These are phyloP conservation scores for Sterrhoptilus dennistouni DNA, from an alignment of 2,113 vertebrate genomes.

Conservation along the genomic window DNA sequence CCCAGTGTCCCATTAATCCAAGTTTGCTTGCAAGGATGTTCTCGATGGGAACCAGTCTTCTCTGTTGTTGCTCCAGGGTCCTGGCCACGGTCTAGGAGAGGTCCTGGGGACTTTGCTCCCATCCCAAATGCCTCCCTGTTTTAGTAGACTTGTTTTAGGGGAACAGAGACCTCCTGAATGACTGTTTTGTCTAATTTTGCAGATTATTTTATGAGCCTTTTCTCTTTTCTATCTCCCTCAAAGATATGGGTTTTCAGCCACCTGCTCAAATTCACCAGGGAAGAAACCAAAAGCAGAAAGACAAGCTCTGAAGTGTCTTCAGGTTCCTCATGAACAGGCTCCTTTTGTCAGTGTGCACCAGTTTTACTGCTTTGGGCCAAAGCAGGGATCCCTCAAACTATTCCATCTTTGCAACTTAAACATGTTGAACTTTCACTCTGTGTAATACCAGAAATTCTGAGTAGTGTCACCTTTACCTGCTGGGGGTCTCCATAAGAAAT, in stretches of 20 bases:
- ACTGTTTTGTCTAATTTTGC: neutral
- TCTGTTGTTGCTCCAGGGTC: neutral
- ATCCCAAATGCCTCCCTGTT: neutral
- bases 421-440: neutral
- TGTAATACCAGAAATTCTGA: neutral
- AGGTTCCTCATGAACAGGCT: neutral
- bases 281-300: neutral
- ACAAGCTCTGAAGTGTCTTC: neutral
- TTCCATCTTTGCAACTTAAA: neutral
- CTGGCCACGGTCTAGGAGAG: neutral
- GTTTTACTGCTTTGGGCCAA: neutral
- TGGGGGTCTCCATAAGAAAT: neutral
- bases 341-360: neutral
- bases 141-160: neutral
- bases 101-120: neutral
- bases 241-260: neutral
- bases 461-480: fast-evolving
- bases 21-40: neutral
- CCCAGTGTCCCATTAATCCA: neutral
- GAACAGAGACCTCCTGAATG: neutral
- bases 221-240: neutral
- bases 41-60: neutral
- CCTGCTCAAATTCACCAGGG: neutral
- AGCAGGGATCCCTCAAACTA: neutral
- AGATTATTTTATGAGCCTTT: neutral